Percentiles rank a stretch among this genome's conserved stretches.
Evolutionary conservation across 2,113 vertebrate genomes (phyloP).

Genomic region (Panthera uncia): DNA sequence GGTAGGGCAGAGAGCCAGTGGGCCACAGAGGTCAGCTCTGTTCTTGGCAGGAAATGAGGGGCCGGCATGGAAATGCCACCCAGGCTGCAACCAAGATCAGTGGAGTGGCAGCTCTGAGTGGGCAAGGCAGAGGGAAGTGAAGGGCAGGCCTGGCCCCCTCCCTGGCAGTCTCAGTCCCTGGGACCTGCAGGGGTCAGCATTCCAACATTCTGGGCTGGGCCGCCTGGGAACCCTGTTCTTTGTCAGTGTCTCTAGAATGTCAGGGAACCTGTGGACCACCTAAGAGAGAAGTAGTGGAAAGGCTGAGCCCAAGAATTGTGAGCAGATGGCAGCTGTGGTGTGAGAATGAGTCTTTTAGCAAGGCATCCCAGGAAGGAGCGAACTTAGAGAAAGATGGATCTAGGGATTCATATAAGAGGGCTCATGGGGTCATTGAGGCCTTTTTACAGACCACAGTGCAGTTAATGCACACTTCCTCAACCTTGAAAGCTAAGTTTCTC

Average conservation of each 20-base stretch:
- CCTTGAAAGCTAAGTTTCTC: background rate
- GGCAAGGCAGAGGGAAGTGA: background rate
- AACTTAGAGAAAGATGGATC: background rate
- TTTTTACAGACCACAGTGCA: background rate
- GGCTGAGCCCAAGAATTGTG: background rate
- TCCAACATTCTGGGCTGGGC: background rate
- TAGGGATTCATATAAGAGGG: background rate
- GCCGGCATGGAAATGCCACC: conserved; percentile 53
- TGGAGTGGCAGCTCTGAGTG: conserved; percentile 19
- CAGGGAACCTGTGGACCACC: background rate
- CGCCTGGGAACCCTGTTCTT: background rate
- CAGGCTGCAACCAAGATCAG: conserved; percentile 51
- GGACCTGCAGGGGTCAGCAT: background rate
- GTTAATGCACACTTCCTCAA: background rate
- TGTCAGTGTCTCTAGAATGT: background rate
- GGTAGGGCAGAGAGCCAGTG: conserved; percentile 51
- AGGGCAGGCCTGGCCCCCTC: background rate
- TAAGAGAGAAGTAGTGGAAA: background rate
- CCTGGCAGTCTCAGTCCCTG: background rate
- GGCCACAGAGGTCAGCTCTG: conserved; percentile 61
- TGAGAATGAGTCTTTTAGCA: background rate
- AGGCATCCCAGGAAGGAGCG: background rate
- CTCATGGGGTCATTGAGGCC: background rate
- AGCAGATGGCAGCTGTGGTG: background rate
- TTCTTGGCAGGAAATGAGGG: conserved; percentile 68